Conservation (phyloP, 2,797 vertebrate genomes). For the Aulostomus chinensis region DNA sequence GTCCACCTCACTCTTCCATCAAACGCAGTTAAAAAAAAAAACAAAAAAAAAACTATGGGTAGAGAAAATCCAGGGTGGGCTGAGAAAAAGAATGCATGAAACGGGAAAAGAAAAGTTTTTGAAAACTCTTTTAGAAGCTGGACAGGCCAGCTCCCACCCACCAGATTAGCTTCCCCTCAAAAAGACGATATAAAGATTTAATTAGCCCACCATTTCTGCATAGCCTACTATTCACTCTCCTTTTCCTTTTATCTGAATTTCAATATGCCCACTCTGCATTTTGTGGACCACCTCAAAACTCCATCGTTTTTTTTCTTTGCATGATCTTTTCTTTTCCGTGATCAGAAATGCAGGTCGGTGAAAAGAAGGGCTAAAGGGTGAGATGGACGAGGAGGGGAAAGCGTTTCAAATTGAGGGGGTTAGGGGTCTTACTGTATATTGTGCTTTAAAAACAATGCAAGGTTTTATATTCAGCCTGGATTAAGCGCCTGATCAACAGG, state of each 20-base stretch:
- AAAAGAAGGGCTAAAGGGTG: conserved; percentile 32
- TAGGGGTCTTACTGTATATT: conserved; percentile 46
- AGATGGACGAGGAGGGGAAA: conserved; percentile 31
- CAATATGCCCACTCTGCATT: conserved; percentile 76
- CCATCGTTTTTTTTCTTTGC: conserved; percentile 31
- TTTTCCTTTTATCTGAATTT: conserved; percentile 72
- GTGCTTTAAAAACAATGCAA: conserved; percentile 49
- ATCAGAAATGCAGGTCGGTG: conserved; percentile 50
- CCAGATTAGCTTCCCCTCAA: conserved; percentile 65
- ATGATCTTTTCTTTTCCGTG: conserved; percentile 42
- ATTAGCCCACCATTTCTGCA: conserved; percentile 66
- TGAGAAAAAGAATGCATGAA: conserved; percentile 49
- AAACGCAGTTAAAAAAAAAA: conserved; percentile 32
- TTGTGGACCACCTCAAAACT: conserved; percentile 74
- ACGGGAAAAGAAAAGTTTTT: conserved; percentile 58
- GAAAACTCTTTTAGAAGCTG: conserved; percentile 54
- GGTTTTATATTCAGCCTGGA: conserved; percentile 42
- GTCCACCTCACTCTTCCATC: conserved; percentile 58
- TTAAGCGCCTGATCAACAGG: conserved; percentile 37
- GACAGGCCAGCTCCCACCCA: conserved; percentile 58
- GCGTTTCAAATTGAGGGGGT: conserved; percentile 18
- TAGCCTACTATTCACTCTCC: conserved; percentile 53
- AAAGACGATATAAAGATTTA: conserved; percentile 76
- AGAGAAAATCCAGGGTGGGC: conserved; percentile 62
- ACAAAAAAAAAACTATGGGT: conserved; percentile 18